A percentile compares a stretch with the other conserved stretches of the same genome.
Evolutionary conservation across 2,888 invertebrate genomes (phyloP).

Genomic region (Cheilosia grossa): DNA sequence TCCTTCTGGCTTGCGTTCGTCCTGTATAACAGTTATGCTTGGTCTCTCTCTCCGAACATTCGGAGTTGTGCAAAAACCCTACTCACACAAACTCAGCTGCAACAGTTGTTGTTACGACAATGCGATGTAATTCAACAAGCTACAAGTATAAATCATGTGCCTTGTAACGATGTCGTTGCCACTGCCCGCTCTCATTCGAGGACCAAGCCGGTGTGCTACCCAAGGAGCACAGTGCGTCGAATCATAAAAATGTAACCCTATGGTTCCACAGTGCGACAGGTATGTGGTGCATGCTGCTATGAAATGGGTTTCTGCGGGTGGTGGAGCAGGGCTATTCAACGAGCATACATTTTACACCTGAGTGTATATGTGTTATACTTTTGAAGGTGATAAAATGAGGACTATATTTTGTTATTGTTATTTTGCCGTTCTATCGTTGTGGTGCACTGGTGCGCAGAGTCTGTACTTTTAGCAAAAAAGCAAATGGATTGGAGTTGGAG

Average conservation of each 20-base stretch:
- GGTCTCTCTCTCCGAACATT: conserved; percentile 55
- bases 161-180: conserved; percentile 39
- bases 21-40: conserved; percentile 68
- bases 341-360: conserved; percentile 70
- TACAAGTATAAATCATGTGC: conserved; percentile 69
- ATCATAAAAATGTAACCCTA: conserved; percentile 49
- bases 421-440: conserved; percentile 46
- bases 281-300: conserved; percentile 46
- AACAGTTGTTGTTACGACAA: conserved; percentile 73
- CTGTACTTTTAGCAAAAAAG: conserved; percentile 27
- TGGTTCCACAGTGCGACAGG: conserved; percentile 57
- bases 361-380: conserved; percentile 72
- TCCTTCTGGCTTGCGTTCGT: conserved; percentile 53
- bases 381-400: conserved; percentile 68
- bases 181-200: conserved; percentile 12
- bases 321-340: conserved; percentile 15
- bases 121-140: conserved; percentile 72
- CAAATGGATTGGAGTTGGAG: conserved; percentile 14
- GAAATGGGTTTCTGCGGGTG: background rate
- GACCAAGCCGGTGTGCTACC: conserved; percentile 32
- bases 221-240: conserved; percentile 65
- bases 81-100: conserved; percentile 67
- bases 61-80: conserved; percentile 56
- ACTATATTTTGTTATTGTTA: conserved; percentile 48
- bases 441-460: conserved; percentile 67